Conservation (phyloP, 2,113 vertebrate genomes). For the Indicator maculatus region DNA sequence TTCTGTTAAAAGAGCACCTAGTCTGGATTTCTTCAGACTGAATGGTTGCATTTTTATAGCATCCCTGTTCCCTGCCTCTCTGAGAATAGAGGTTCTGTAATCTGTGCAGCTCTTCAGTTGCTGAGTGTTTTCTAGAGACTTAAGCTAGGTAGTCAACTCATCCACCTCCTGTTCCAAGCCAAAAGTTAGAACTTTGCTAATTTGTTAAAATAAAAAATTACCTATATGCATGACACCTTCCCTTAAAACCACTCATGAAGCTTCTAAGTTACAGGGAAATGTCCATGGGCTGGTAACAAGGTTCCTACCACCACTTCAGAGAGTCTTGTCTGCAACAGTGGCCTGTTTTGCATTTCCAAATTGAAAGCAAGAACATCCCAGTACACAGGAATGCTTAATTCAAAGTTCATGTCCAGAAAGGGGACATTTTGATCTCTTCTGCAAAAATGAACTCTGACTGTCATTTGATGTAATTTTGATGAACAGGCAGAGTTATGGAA, state of each 20-base stretch:
- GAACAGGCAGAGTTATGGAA: neutral
- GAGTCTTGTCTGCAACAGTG: neutral
- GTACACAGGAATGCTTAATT: neutral
- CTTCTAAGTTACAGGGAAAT: neutral
- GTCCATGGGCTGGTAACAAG: neutral
- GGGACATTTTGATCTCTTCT: neutral
- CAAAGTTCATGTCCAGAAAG: neutral
- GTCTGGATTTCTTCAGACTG: neutral
- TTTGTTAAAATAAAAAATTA: neutral
- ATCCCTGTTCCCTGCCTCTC: neutral
- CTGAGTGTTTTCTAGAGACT: neutral
- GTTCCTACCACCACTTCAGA: neutral
- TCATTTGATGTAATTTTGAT: neutral
- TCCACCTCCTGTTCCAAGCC: neutral
- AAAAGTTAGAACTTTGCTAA: neutral
- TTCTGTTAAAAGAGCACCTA: neutral
- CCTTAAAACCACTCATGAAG: neutral
- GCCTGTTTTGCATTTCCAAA: neutral
- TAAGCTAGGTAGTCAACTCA: neutral
- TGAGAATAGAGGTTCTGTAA: neutral
- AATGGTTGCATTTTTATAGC: neutral
- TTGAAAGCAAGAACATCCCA: neutral
- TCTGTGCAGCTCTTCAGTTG: neutral
- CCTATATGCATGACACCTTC: neutral
- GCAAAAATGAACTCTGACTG: neutral